Conservation (phyloP, 2,797 vertebrate genomes). For the Mus minutoides region DNA sequence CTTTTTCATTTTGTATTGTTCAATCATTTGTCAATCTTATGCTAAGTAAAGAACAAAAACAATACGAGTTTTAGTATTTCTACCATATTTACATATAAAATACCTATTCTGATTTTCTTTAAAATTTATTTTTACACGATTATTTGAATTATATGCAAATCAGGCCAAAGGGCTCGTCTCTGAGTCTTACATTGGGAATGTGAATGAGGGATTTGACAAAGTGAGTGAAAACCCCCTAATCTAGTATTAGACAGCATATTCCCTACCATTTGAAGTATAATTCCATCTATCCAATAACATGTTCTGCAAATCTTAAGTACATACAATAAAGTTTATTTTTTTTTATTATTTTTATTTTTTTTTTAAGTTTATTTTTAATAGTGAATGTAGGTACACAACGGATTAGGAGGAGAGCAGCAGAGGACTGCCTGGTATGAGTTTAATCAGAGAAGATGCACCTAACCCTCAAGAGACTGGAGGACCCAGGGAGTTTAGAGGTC, state of each 20-base stretch:
- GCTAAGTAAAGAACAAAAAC: not conserved
- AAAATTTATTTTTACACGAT: slow-evolving; percentile 17
- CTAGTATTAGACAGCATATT: not conserved
- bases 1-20: slow-evolving; percentile 3
- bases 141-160: slow-evolving; percentile 46
- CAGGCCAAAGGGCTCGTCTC: not conserved
- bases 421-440: no score
- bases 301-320: not conserved
- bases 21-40: slow-evolving; percentile 49
- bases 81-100: slow-evolving; percentile 34
- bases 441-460: no score
- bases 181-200: not conserved
- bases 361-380: not conserved
- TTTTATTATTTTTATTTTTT: no score
- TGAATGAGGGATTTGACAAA: not conserved
- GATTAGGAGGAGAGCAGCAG: not conserved
- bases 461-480: no score
- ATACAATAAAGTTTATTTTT: not conserved
- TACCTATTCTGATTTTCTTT: slow-evolving; percentile 4
- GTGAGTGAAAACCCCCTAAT: not conserved
- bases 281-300: not conserved
- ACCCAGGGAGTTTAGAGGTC: no score
- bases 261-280: not conserved
- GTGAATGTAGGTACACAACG: rapidly evolving
- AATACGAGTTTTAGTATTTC: not conserved